Evolutionary conservation across 92 coral and sea anemone genomes (phyloP).

Genomic region (Phenganax marumi): DNA sequence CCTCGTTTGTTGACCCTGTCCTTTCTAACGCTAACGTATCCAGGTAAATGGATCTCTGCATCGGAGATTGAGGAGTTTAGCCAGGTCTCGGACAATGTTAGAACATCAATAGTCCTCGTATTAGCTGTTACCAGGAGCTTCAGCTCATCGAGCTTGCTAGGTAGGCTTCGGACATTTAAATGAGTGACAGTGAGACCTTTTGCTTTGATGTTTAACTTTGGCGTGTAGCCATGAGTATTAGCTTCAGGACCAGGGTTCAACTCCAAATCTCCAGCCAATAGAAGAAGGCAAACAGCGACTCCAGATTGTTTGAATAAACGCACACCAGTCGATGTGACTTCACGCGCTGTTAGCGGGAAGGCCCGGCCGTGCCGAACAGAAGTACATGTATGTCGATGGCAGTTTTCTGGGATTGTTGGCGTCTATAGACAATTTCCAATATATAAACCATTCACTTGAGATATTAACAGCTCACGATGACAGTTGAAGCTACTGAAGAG

Average conservation of each 20-base stretch:
- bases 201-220: too few species aligned
- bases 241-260: neutral
- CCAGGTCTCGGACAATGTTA: too few species aligned
- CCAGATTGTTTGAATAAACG: neutral
- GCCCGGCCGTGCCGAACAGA: neutral
- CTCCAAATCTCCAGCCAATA: neutral
- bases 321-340: neutral
- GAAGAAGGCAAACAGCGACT: neutral
- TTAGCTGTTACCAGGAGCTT: too few species aligned
- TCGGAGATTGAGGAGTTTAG: too few species aligned
- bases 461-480: too few species aligned
- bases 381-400: neutral
- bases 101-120: too few species aligned
- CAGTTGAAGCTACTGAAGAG: too few species aligned
- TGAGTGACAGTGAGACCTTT: too few species aligned
- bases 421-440: neutral
- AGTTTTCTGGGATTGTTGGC: neutral
- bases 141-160: too few species aligned
- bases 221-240: neutral
- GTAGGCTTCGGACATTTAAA: too few species aligned
- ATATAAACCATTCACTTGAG: too few species aligned
- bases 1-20: neutral
- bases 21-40: neutral
- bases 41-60: too few species aligned
- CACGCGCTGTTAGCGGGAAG: neutral